Conservation (phyloP, 2,888 invertebrate genomes). For the Abrostola tripartita region DNA sequence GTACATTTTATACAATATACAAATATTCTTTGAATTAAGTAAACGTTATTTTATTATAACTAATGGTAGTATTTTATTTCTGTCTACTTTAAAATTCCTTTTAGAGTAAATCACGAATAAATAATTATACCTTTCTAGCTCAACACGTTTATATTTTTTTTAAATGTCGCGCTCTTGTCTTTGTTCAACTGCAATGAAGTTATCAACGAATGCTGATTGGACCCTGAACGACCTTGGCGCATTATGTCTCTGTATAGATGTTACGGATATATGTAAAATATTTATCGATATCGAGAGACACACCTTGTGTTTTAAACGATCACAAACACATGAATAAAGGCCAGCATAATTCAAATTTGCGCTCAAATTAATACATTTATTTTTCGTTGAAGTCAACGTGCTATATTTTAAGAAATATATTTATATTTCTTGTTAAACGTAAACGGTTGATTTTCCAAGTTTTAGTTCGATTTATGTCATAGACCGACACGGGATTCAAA, state of each 20-base stretch:
- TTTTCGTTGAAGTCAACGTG: no score
- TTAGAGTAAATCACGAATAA: no score
- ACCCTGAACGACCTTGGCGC: constrained; percentile 76
- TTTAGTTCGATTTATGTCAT: no score
- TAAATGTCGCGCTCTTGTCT: constrained; percentile 57
- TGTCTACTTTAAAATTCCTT: background rate
- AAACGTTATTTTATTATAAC: no score
- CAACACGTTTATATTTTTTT: constrained; percentile 28
- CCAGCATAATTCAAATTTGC: background rate
- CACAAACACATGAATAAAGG: background rate
- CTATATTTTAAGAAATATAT: no score
- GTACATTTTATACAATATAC: no score
- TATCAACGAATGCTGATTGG: constrained; percentile 70
- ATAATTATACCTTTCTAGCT: no score
- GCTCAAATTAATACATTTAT: background rate
- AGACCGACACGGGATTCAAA: no score
- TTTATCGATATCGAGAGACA: constrained; percentile 18
- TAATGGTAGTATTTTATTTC: background rate
- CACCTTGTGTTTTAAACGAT: background rate
- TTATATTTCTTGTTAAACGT: no score
- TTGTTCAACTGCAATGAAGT: constrained; percentile 64
- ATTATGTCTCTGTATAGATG: constrained; percentile 76
- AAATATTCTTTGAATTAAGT: no score
- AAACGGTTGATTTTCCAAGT: no score
- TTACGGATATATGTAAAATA: constrained; percentile 6